phyloP scores from a whole-genome alignment of 2,888 invertebrate species.

The Mimas tiliae region DNA sequence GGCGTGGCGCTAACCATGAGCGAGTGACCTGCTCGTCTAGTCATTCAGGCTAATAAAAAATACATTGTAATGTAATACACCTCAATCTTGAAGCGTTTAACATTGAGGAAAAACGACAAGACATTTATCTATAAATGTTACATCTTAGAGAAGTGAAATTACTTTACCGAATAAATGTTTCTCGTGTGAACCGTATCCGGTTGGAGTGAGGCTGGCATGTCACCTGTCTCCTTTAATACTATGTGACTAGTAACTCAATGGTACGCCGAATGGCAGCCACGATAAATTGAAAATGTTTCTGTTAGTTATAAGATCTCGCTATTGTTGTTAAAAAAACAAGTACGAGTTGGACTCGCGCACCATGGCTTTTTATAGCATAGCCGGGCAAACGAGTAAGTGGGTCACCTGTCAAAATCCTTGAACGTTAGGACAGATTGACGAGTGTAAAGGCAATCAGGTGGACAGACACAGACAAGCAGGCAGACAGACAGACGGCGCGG shows the following conservation, averaged over 20 bases:
- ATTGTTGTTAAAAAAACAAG: no score
- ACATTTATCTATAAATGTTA: constrained; percentile 13
- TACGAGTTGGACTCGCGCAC: no score
- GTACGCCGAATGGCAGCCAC: background rate
- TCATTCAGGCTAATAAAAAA: no score
- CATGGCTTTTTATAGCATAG: no score
- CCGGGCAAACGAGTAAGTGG: no score
- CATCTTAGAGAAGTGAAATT: constrained; percentile 1
- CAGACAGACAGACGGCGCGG: no score
- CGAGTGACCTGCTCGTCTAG: no score
- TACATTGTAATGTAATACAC: background rate
- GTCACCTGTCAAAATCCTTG: no score
- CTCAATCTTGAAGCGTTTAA: background rate
- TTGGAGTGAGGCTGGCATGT: background rate
- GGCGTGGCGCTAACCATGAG: no score
- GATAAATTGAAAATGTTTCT: background rate
- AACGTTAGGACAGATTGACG: no score
- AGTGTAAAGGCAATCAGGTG: no score
- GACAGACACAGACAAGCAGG: no score
- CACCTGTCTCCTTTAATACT: background rate
- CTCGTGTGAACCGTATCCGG: background rate
- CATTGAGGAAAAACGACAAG: constrained; percentile 3
- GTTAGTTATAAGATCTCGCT: background rate
- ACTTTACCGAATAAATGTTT: constrained; percentile 18
- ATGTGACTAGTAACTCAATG: background rate